Conservation (phyloP, 1,140 invertebrate species). For the Cardiocondyla obscurior region DNA sequence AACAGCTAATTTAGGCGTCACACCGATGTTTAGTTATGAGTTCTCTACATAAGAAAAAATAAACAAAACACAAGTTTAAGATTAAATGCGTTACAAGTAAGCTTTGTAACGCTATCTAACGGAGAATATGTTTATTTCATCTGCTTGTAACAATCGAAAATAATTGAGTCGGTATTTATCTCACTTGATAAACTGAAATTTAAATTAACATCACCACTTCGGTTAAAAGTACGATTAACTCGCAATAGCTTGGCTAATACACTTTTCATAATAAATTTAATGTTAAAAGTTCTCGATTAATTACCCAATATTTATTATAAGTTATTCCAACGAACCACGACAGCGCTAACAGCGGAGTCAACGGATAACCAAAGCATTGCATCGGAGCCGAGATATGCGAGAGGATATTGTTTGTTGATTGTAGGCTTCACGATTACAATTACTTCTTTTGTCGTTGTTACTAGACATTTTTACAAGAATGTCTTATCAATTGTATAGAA, state of each 20-base stretch:
- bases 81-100: background rate
- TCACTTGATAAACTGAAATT: background rate
- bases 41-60: background rate
- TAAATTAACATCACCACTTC: background rate
- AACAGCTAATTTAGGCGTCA: no score
- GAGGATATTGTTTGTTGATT: conserved; percentile 6
- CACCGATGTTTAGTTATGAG: no score
- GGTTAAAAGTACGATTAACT: no score
- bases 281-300: background rate
- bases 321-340: background rate
- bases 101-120: background rate
- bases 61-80: background rate
- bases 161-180: background rate
- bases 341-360: background rate
- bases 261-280: no score
- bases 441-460: background rate
- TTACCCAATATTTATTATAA: no score
- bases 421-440: background rate
- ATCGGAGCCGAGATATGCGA: background rate
- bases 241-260: no score
- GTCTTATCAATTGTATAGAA: conserved; percentile 98
- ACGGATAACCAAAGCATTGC: no score
- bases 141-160: background rate
- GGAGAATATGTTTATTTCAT: background rate
- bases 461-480: conserved; percentile 82